Evolutionary conservation across 2,797 vertebrate genomes (phyloP).

Genomic region (Coccyzus lansbergi): DNA sequence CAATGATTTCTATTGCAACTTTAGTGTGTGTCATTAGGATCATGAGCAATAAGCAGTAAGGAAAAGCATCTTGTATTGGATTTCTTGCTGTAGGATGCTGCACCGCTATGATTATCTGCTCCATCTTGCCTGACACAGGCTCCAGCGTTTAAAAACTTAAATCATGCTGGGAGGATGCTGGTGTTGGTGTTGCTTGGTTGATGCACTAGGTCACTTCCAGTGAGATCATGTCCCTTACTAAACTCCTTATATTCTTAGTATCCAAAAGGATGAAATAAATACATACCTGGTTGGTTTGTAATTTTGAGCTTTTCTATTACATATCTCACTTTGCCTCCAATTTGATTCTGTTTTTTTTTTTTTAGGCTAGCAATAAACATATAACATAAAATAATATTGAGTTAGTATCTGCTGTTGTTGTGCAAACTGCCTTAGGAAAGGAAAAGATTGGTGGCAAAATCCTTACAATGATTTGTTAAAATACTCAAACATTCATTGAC

Average conservation of each 20-base stretch:
- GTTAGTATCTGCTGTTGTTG: neutral
- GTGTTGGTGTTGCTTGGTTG: neutral
- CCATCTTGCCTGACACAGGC: neutral
- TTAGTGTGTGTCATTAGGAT: neutral
- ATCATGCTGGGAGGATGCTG: rapidly evolving
- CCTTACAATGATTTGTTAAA: neutral
- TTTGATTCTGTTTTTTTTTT: neutral
- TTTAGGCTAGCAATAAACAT: neutral
- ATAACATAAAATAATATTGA: neutral
- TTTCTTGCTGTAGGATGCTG: neutral
- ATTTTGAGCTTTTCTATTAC: neutral
- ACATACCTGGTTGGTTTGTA: neutral
- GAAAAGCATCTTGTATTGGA: neutral
- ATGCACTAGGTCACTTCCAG: neutral
- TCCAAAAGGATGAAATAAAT: neutral
- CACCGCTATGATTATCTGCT: neutral
- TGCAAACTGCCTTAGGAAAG: neutral
- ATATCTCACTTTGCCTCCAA: neutral
- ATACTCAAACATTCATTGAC: neutral
- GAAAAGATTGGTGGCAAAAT: neutral
- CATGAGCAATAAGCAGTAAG: neutral
- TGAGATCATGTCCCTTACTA: neutral
- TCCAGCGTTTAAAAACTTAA: neutral
- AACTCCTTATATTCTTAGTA: neutral
- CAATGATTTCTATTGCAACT: neutral